These are phyloP conservation scores for Protophormia terraenovae DNA, from an alignment of 2,888 invertebrate genomes.

Conservation along the genomic window DNA sequence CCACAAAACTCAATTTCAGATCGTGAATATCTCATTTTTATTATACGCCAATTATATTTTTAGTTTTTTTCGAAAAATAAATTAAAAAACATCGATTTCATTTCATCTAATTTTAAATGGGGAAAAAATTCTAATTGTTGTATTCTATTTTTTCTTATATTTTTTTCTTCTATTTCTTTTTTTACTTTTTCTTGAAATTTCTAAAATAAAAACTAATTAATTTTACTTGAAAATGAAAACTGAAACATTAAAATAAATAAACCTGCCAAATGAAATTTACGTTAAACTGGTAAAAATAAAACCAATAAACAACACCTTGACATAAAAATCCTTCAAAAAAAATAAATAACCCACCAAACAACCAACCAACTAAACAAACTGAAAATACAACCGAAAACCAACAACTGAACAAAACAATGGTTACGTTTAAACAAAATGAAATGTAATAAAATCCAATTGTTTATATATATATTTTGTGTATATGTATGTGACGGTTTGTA, in stretches of 20 bases:
- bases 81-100: slow-evolving; percentile 29
- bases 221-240: slow-evolving; percentile 25
- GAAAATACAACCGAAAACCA: slow-evolving; percentile 30
- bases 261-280: slow-evolving; percentile 40
- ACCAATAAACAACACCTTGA: slow-evolving; percentile 51
- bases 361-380: slow-evolving; percentile 20
- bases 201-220: slow-evolving; percentile 9
- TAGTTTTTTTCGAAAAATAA: neutral
- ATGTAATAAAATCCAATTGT: slow-evolving; percentile 41
- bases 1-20: too few relatives aligned
- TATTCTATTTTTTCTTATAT: slow-evolving; percentile 42
- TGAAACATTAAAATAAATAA: slow-evolving; percentile 28
- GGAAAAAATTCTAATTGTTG: slow-evolving; percentile 38
- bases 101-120: slow-evolving; percentile 42
- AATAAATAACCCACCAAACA: slow-evolving; percentile 9
- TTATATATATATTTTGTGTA: slow-evolving; percentile 18
- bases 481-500: slow-evolving; percentile 10
- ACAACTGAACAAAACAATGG: slow-evolving; percentile 49
- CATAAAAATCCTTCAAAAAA: slow-evolving; percentile 44
- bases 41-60: too few relatives aligned
- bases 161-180: slow-evolving; percentile 52
- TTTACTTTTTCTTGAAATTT: slow-evolving; percentile 30
- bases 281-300: slow-evolving; percentile 31
- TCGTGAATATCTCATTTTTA: too few relatives aligned
- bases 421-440: slow-evolving; percentile 41